Evolutionary conservation across 2,797 vertebrate genomes (phyloP), one percentile per base, ranked within the genome.

Genomic region (Bufotes viridis): DNA sequence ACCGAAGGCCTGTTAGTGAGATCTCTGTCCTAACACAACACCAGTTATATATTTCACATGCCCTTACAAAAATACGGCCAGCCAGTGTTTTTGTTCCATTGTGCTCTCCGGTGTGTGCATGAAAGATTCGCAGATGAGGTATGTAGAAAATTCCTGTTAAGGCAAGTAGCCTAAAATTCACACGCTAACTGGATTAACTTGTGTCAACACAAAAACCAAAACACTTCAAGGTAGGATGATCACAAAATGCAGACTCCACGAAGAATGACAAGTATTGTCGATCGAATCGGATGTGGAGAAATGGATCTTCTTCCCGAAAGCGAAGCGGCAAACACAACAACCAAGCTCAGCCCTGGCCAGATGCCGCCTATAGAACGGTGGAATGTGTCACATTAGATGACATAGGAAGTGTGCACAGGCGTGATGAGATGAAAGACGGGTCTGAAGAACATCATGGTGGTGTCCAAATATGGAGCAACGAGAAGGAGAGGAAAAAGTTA

Each of bases 211-310:
- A 15, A 83, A 81, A 86, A 91, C 87, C 67, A 72, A 87, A 90
- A 86, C 88, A 87, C 7, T 13, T 72, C 60, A 90, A 90, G 88
- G 63, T 74, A 91, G 85, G 79, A 55, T 24, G 18, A 85, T 85
- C 82, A 88, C 81, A 88, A 90, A 49, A 88, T 74, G 53, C 74
- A 60, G 88, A 87, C 26, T 60, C 92, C 60, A 89, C 81, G n/a
- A 84, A 29, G 70, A 91, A 89, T 29, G 80, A 57, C 74, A 91
- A 72, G 49, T 84, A 89, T 57, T 79, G 70, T 82, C 89, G 92
- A 78, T 85, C 87, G 86, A 90, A 86, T 57, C 90, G 61, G 81
- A 88, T 85, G 82, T 22, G 18, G 42, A 82, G 82, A 80, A 70
- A 10, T 83, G 13, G n/a, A 3, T 11, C 58, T 72, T 90, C 81